Percentiles rank a stretch among this genome's conserved stretches.
These are phyloP conservation scores for Salticus scenicus DNA, from an alignment of 2,888 invertebrate genomes.

Conservation along the genomic window DNA sequence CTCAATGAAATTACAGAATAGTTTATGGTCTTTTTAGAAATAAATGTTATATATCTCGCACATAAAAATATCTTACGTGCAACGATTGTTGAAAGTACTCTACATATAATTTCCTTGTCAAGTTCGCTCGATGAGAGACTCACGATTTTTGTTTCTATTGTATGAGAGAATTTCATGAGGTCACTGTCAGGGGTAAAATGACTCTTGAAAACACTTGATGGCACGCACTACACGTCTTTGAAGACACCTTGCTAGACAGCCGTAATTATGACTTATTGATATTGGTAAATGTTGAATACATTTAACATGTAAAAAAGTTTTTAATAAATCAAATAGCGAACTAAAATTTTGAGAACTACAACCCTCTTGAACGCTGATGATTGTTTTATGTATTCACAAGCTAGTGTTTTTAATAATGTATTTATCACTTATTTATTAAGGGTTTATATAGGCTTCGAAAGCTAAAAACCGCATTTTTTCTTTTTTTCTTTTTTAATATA, in stretches of 20 bases:
- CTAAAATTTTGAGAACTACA: too few species aligned
- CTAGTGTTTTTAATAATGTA: too few species aligned
- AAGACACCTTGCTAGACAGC: neutral
- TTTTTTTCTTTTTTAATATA: too few species aligned
- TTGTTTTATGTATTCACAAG: too few species aligned
- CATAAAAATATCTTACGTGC: neutral
- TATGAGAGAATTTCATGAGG: neutral
- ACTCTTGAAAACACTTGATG: neutral
- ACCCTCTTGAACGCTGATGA: too few species aligned
- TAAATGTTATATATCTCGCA: neutral
- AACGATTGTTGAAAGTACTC: neutral
- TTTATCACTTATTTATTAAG: too few species aligned
- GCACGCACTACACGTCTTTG: neutral
- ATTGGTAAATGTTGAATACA: neutral
- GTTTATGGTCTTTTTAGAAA: too few species aligned
- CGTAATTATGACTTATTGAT: neutral
- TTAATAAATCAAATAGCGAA: too few species aligned
- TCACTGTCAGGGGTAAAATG: neutral
- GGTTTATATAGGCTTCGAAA: too few species aligned
- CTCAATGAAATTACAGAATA: too few species aligned
- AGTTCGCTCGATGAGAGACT: neutral
- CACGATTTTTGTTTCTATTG: slow-evolving; percentile 3
- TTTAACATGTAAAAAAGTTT: too few species aligned
- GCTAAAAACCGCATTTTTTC: too few species aligned
- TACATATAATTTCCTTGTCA: neutral